A percentile compares a stretch with the other conserved stretches of the same genome.
These are phyloP conservation scores for Stenodema calcarata DNA, from an alignment of 2,888 invertebrate genomes.

Conservation along the genomic window DNA sequence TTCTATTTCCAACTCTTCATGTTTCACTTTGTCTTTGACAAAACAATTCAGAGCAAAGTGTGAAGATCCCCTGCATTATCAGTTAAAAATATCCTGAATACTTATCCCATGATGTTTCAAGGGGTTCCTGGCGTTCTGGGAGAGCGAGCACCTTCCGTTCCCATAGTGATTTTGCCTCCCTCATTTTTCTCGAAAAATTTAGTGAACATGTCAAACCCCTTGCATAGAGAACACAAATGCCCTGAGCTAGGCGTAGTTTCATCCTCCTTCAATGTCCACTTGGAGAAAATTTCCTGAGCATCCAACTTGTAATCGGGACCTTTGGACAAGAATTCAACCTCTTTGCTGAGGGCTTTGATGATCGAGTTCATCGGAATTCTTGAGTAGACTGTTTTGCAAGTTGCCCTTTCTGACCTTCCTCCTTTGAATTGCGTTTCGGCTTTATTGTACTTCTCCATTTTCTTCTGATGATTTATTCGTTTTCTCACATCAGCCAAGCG, in stretches of 20 bases:
- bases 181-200: slow-evolving; percentile 19
- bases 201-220: slow-evolving; percentile 21
- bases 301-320: not conserved
- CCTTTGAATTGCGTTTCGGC: not conserved
- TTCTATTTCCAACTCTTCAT: too few species aligned
- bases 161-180: not conserved
- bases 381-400: not conserved
- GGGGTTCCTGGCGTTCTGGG: not conserved
- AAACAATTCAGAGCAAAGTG: too few species aligned
- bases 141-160: not conserved
- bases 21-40: too few species aligned
- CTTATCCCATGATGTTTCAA: too few species aligned
- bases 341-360: slow-evolving; percentile 27
- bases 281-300: not conserved
- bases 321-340: not conserved
- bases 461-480: not conserved
- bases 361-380: slow-evolving; percentile 28
- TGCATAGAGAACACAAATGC: slow-evolving; percentile 36
- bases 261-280: not conserved
- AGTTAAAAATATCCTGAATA: too few species aligned
- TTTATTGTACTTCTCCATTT: slow-evolving; percentile 19
- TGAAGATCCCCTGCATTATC: too few species aligned
- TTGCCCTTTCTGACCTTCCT: not conserved
- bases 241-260: not conserved
- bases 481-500: slow-evolving; percentile 23